Conservation (phyloP, 2,113 vertebrate species). For the Erythrocercus mccallii region DNA sequence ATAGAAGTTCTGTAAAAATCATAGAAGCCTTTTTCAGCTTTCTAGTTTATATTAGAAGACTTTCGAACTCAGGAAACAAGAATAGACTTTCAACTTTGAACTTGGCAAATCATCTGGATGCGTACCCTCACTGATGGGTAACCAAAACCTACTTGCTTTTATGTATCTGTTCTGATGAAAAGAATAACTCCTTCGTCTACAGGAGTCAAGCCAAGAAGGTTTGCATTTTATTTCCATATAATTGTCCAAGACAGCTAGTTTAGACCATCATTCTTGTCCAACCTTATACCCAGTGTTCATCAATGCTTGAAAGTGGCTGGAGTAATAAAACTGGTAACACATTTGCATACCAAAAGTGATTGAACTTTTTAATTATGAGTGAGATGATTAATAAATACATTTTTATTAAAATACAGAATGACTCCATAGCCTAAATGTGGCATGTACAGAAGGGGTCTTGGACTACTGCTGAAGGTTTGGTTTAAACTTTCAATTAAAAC, state of each 20-base stretch:
- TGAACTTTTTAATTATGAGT: not conserved
- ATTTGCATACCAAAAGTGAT: not conserved
- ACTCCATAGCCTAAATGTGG: not conserved
- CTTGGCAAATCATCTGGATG: not conserved
- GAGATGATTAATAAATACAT: not conserved
- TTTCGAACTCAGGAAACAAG: not conserved
- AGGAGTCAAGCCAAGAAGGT: not conserved
- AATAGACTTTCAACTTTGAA: not conserved
- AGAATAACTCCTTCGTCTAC: not conserved
- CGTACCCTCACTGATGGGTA: not conserved
- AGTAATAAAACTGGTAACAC: not conserved
- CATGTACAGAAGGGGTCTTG: not conserved
- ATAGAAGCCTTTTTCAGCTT: not conserved
- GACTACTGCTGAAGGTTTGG: not conserved
- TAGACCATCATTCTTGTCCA: not conserved
- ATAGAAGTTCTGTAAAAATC: not conserved
- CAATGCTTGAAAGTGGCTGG: not conserved
- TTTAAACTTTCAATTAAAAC: not conserved
- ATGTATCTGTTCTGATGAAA: constrained; percentile 1
- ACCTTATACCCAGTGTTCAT: not conserved
- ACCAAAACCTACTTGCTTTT: not conserved
- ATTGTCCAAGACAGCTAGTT: not conserved
- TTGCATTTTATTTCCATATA: constrained; percentile 15
- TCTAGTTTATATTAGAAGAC: not conserved
- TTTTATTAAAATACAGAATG: not conserved